Conservation (phyloP, 1,140 invertebrate species). For the Acromyrmex charruanus region DNA sequence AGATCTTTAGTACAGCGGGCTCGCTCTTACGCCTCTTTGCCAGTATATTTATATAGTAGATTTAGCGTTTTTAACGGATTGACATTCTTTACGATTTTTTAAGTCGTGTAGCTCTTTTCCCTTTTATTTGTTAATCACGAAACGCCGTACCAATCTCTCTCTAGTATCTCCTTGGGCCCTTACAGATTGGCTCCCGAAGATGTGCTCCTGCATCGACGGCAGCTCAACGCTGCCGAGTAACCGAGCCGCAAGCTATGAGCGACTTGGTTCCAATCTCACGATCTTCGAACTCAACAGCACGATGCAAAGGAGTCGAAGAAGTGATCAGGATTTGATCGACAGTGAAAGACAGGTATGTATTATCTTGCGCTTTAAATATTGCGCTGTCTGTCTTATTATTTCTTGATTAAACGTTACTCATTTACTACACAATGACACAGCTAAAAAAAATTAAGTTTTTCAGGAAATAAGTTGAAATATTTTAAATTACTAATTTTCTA, state of each 20-base stretch:
- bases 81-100: constrained; percentile 48
- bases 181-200: constrained; percentile 79
- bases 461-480: no score
- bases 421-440: no score
- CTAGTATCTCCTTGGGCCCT: constrained; percentile 41
- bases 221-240: constrained; percentile 32
- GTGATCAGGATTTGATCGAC: constrained; percentile 37
- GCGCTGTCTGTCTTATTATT: no score
- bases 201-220: constrained; percentile 76
- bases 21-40: constrained; percentile 40
- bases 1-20: constrained; percentile 62
- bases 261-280: constrained; percentile 59
- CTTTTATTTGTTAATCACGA: background rate
- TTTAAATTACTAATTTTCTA: no score
- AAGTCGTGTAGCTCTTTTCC: background rate
- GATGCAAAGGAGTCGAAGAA: constrained; percentile 33
- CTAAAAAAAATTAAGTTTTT: no score
- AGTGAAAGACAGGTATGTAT: constrained; percentile 59
- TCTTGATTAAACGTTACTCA: no score
- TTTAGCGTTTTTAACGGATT: constrained; percentile 18
- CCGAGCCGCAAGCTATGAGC: constrained; percentile 67
- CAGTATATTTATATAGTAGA: constrained; percentile 39
- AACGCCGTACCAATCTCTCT: constrained; percentile 5
- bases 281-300: constrained; percentile 62
- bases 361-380: no score